phyloP scores from a whole-genome alignment of 2,113 vertebrate species.

The Gymnarchus niloticus region DNA sequence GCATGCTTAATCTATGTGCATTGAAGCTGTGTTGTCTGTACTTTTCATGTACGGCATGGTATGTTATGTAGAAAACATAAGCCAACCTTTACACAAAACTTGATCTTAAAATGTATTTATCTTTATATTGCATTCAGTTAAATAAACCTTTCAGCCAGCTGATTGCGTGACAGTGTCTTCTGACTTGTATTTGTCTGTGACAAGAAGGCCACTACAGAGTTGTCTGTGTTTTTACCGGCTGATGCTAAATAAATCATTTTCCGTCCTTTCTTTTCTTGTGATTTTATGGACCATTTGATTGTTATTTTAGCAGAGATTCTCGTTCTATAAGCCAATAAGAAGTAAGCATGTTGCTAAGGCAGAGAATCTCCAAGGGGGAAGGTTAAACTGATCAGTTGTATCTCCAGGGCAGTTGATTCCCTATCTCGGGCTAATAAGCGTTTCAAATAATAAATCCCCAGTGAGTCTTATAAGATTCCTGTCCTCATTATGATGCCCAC shows the following conservation, averaged over 20 bases:
- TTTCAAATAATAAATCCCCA: neutral
- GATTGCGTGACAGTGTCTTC: slow-evolving; percentile 34
- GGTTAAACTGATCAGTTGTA: neutral
- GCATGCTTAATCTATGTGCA: slow-evolving; percentile 58
- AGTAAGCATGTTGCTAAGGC: neutral
- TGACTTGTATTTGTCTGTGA: slow-evolving; percentile 32
- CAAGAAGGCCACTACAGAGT: neutral
- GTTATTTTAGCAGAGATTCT: neutral
- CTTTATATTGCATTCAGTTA: slow-evolving; percentile 49
- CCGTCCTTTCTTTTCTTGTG: slow-evolving; percentile 21
- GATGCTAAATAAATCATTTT: slow-evolving; percentile 31
- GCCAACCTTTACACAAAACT: slow-evolving; percentile 53
- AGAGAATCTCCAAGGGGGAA: neutral
- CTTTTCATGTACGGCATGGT: slow-evolving; percentile 52
- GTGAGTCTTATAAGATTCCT: neutral
- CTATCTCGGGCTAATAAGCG: neutral
- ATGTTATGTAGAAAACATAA: slow-evolving; percentile 49
- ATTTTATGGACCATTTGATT: neutral
- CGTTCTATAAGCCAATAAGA: neutral
- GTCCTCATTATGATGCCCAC: neutral
- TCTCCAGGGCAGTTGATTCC: no score
- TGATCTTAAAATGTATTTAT: slow-evolving; percentile 53
- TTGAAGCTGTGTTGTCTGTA: slow-evolving; percentile 52
- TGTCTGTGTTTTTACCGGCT: slow-evolving; percentile 22
- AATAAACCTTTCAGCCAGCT: slow-evolving; percentile 56